Base-by-base conservation (phyloP, 2,113 vertebrate genomes). In the Bungarus multicinctus region DNA sequence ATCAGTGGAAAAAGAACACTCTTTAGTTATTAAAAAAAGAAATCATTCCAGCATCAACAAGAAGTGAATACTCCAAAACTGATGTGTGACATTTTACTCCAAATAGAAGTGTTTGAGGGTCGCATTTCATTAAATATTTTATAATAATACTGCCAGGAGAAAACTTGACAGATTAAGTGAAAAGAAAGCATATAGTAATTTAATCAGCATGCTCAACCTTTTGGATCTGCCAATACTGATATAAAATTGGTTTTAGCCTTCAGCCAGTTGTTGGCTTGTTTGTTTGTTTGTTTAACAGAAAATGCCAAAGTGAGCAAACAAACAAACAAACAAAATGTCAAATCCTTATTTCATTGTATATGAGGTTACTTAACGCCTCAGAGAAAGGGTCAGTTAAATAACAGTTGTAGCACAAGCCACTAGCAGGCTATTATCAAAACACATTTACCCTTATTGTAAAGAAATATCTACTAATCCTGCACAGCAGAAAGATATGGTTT, bases 241-340 rank as follows among this genome's bases (percentile, higher is more conserved):
- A 85, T 55, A 91, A 86, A 91, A 91, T 45, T 47, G 25, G 74
- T 57, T 85, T 91, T 86, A 85, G 23, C 74, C 52, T 20, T 22
- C 74, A 47, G 74, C 74, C 43, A 91, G 89, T 90, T 50, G 57
- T 64, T 90, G 58, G 50, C n/a, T 88, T 91, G 53, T 85, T 91
- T 39, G 69, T 81, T 39, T 81, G 18, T 69, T 69, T 34, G 64
- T 69, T 69, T 69, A 27, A 39, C 53, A 86, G 39, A 45, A 91
- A 86, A 91, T 43, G 39, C 7, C 52, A 85, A 57, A 55, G 14
- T 43, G 55, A 39, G 53, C 90, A 47, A 90, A 90, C 34, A 81
- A 34, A 34, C n/a, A 34, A 74, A 39, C 18, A 39, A 69, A 60
- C 85, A 20, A 50, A 50, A 86, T 57, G 39, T 34, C 25, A 85